Evolutionary conservation across 2,888 invertebrate species (phyloP).

Genomic region (Cryptophagus acutangulus): DNA sequence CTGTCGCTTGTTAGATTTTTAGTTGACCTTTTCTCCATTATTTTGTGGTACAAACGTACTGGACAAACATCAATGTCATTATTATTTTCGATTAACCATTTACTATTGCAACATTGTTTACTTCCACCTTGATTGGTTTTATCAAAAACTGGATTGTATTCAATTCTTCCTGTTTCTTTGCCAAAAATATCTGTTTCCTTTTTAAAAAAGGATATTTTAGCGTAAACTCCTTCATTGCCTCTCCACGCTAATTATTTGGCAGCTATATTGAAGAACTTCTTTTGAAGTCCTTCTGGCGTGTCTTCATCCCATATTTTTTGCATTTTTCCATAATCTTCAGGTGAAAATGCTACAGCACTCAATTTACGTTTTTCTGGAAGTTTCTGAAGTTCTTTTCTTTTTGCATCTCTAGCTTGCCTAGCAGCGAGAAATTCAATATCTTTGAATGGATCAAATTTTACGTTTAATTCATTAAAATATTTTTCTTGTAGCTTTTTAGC

Average conservation of each 20-base stretch:
- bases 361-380: constrained; percentile 6
- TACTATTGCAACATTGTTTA: constrained; percentile 15
- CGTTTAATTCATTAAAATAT: no score
- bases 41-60: constrained; percentile 12
- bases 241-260: constrained; percentile 5
- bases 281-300: constrained; percentile 5
- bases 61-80: constrained; percentile 14
- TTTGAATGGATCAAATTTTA: no score
- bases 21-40: constrained; percentile 11
- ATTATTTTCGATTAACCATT: constrained; percentile 17
- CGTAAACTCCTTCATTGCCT: constrained; percentile 4
- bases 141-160: constrained; percentile 22
- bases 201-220: constrained; percentile 8
- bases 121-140: constrained; percentile 20
- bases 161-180: constrained; percentile 14
- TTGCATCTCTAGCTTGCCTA: no score
- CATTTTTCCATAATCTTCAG: constrained; percentile 6
- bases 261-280: constrained; percentile 3
- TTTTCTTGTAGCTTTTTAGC: no score
- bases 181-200: constrained; percentile 13
- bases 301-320: constrained; percentile 1
- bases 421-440: no score
- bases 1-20: constrained; percentile 10
- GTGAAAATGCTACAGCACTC: neutral
- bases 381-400: constrained; percentile 9